These are phyloP conservation scores for Tapirus indicus DNA, from an alignment of 2,797 vertebrate genomes.

Conservation along the genomic window DNA sequence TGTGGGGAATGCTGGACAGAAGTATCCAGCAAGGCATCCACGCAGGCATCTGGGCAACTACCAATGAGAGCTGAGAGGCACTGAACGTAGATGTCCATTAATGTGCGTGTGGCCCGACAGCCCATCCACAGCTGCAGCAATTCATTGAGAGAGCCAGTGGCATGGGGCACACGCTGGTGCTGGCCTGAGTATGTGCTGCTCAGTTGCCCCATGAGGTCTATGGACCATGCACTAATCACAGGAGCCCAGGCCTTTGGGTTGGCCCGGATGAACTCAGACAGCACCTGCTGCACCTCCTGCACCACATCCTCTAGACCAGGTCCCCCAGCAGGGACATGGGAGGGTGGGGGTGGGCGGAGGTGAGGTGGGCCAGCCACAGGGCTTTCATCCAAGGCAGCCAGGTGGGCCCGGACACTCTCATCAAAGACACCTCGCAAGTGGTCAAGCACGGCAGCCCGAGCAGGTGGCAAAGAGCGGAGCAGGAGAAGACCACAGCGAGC, in stretches of 20 bases:
- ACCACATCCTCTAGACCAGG: conserved; percentile 87
- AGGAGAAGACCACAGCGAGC: conserved; percentile 95
- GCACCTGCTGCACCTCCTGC: conserved; percentile 92
- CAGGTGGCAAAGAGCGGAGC: conserved; percentile 94
- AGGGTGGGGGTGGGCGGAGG: conserved; percentile 77
- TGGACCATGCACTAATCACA: conserved; percentile 95
- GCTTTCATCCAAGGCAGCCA: conserved; percentile 91
- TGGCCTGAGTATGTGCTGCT: conserved; percentile 95
- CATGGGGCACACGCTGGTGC: conserved; percentile 92
- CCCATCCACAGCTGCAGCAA: conserved; percentile 97
- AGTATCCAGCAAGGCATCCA: conserved; percentile 95
- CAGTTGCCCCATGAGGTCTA: conserved; percentile 96
- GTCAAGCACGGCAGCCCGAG: conserved; percentile 94
- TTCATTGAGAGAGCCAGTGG: conserved; percentile 95
- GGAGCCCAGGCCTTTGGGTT: conserved; percentile 97
- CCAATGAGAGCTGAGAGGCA: conserved; percentile 95
- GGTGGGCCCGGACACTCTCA: conserved; percentile 93
- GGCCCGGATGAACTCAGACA: conserved; percentile 93
- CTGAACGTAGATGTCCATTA: conserved; percentile 97
- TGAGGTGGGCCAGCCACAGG: conserved; percentile 82
- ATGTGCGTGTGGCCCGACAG: conserved; percentile 93
- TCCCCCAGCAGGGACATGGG: conserved; percentile 78
- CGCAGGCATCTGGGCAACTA: conserved; percentile 96
- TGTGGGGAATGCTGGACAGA: conserved; percentile 97
- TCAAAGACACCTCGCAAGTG: conserved; percentile 95